Conservation (phyloP, 2,888 invertebrate species). For the Latheticus oryzae region DNA sequence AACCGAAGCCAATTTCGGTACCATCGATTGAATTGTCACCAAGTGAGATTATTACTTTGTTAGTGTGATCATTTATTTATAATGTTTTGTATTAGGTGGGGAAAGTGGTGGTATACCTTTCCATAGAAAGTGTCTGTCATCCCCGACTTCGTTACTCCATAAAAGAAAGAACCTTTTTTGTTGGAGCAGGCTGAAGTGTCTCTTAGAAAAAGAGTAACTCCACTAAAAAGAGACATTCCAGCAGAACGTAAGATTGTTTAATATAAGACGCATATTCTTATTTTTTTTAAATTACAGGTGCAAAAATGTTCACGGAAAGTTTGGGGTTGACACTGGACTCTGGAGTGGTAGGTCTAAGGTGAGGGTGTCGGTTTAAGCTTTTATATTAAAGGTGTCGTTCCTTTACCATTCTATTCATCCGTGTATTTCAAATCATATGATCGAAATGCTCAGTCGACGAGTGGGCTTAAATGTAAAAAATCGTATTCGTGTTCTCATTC, state of each 20-base stretch:
- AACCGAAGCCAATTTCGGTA: not conserved
- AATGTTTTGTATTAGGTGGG: not conserved
- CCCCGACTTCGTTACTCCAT: not conserved
- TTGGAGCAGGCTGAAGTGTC: not conserved
- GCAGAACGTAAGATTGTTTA: constrained; percentile 4
- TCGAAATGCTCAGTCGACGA: constrained; percentile 4
- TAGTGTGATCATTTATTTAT: not conserved
- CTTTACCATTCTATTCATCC: constrained; percentile 3
- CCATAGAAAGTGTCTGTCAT: not conserved
- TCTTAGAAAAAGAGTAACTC: constrained; percentile 2
- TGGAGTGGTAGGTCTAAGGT: not conserved
- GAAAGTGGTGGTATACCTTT: not conserved
- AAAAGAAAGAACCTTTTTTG: not conserved
- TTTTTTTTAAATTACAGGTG: not conserved
- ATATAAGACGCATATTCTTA: not conserved
- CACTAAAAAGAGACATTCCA: constrained; percentile 1
- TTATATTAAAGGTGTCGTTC: not conserved
- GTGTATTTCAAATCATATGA: constrained; percentile 6
- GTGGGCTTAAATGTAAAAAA: not conserved
- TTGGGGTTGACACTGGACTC: not conserved
- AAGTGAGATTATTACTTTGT: not conserved
- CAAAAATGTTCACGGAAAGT: not conserved
- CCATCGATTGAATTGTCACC: constrained; percentile 1
- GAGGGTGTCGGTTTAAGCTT: not conserved
- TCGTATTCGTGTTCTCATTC: constrained; percentile 6